Percentiles rank a stretch among this genome's conserved stretches.
phyloP scores from a whole-genome alignment of 2,888 invertebrate species.

The Mayetiola destructor region DNA sequence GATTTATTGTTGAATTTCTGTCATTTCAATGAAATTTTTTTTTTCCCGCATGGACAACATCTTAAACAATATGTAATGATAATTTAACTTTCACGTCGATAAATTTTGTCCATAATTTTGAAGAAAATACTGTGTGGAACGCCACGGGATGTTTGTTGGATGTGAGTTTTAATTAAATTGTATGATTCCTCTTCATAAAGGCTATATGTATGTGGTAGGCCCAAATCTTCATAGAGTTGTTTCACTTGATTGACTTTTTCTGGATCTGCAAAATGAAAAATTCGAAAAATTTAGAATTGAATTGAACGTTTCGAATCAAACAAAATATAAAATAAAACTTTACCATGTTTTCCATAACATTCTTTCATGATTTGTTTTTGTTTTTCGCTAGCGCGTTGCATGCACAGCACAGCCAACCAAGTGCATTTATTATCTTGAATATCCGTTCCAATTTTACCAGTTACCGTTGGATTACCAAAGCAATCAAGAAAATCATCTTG shows the following conservation, averaged over 20 bases:
- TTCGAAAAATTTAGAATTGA: neutral
- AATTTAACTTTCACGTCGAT: conserved; percentile 42
- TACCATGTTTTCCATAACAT: conserved; percentile 52
- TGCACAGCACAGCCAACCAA: conserved; percentile 82
- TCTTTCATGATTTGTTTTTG: conserved; percentile 61
- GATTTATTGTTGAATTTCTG: too few relatives aligned
- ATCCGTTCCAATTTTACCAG: conserved; percentile 82
- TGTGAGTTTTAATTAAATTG: conserved; percentile 65
- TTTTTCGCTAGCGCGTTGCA: conserved; percentile 56
- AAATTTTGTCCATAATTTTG: conserved; percentile 67
- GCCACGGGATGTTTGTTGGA: conserved; percentile 68
- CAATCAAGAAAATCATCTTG: conserved; percentile 64
- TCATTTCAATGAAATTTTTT: too few relatives aligned
- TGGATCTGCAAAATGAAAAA: conserved; percentile 34
- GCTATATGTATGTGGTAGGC: conserved; percentile 59
- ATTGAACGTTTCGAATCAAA: neutral
- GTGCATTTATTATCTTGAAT: conserved; percentile 93
- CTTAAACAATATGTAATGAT: too few relatives aligned
- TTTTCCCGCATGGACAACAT: too few relatives aligned
- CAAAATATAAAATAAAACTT: neutral
- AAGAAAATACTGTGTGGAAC: conserved; percentile 70
- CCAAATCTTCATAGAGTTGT: conserved; percentile 60
- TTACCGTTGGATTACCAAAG: conserved; percentile 70
- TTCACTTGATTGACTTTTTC: conserved; percentile 54
- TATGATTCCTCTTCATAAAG: conserved; percentile 73